Evolutionary conservation across 1,140 invertebrate genomes (phyloP), one percentile per base, ranked within the genome.

Genomic region (Papilio dardanus): DNA sequence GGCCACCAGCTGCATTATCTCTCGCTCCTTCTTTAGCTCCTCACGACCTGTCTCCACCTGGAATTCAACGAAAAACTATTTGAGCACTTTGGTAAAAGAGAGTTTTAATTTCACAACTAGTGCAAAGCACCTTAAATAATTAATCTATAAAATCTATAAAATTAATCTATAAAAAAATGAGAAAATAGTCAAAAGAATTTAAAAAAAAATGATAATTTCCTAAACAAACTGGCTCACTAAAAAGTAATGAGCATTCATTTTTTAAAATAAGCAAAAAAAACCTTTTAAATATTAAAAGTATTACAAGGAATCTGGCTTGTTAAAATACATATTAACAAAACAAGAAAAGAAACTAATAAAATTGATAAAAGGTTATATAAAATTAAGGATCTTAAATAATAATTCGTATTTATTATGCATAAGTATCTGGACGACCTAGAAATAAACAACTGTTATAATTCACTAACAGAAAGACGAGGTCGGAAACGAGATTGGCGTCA

Each of bases 1-100:
- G 28, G 97, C 96, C 76, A 98, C 97, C 95, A 98, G 95, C 90
- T 98, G 98, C 84, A 98, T 97, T 74, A 98, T 97, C 93, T 98
- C 98, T 2, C 97, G 94, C 89, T 98, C 97, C 87, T 98, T 98
- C 86, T 98, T 98, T 81, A 97, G 95, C 83, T 98, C 97, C 80
- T 95, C 95, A 62, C 95, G 92, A 85, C 94, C 94, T 81, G 89
- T 87, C 89, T 95, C 94, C 86, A 94, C 94, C 94, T 95, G 88
- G 75, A 94, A 94, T 71, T 71, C 1, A 42, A 14, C 0, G 6
- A 16, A 4, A 3, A 14, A 62, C 3, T 28, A 62, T 28, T 14
- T 62, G 0, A 58, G 3, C n/a, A n/a, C n/a, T n/a, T n/a, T n/a
- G n/a, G n/a, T n/a, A n/a, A n/a, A n/a, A n/a, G n/a, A n/a, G n/a